Percentiles rank a stretch among this genome's conserved stretches.
Evolutionary conservation across 2,797 vertebrate species (phyloP).

Genomic region (Eurystomus glaucurus): DNA sequence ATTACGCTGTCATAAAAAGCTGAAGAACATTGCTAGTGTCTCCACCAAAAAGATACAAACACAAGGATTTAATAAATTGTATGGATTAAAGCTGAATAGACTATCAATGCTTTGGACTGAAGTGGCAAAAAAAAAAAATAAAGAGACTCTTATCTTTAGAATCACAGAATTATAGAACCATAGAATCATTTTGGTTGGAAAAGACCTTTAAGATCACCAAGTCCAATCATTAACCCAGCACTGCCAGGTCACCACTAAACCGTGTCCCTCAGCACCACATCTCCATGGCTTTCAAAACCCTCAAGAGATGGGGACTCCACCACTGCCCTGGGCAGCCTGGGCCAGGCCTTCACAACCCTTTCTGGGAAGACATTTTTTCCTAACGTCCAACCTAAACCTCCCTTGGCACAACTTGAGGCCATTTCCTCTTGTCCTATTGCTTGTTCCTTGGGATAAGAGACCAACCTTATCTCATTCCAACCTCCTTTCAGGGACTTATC

Average conservation of each 20-base stretch:
- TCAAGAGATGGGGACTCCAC: background rate
- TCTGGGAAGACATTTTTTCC: background rate
- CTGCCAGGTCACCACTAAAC: background rate
- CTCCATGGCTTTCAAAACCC: background rate
- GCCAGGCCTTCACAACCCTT: background rate
- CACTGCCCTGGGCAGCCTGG: background rate
- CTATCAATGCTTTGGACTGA: background rate
- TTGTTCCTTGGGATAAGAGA: background rate
- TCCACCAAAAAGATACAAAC: background rate
- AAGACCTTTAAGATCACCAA: background rate
- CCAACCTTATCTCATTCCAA: background rate
- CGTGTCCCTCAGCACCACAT: background rate
- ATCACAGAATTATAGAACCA: background rate
- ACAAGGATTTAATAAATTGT: background rate
- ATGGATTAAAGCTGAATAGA: background rate
- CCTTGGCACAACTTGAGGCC: background rate
- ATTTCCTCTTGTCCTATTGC: background rate
- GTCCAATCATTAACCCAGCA: background rate
- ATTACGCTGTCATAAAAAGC: background rate
- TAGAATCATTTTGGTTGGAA: background rate
- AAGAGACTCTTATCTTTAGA: background rate
- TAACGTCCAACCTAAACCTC: background rate
- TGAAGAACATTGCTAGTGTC: background rate
- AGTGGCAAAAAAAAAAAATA: background rate
- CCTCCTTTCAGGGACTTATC: too few species aligned